Evolutionary conservation across 2,888 invertebrate species (phyloP).

Genomic region (Pilophorus perplexus): DNA sequence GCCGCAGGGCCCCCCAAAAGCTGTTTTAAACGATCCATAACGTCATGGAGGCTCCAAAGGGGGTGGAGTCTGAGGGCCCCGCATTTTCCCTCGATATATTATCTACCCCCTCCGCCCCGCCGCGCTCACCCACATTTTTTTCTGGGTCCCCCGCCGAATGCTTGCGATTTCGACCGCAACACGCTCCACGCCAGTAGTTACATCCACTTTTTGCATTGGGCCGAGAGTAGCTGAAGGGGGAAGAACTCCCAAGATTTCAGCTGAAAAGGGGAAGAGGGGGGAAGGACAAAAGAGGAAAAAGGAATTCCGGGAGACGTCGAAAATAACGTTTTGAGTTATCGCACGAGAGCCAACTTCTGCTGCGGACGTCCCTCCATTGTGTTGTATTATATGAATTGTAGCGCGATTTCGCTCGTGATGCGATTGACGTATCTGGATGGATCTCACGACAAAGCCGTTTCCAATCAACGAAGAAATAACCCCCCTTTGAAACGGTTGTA

Average conservation of each 20-base stretch:
- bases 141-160: too few relatives aligned
- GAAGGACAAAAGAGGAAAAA: conserved; percentile 24
- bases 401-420: conserved; percentile 3
- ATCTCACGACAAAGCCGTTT: too few relatives aligned
- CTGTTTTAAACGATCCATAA: conserved; percentile 31
- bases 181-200: too few relatives aligned
- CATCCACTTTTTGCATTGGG: too few relatives aligned
- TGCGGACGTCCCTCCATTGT: conserved; percentile 19
- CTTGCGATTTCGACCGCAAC: too few relatives aligned
- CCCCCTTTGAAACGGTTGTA: too few relatives aligned
- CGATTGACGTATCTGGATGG: too few relatives aligned
- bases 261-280: neutral
- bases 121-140: neutral
- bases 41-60: neutral
- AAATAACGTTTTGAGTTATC: conserved; percentile 30
- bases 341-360: neutral
- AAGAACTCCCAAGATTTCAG: too few relatives aligned
- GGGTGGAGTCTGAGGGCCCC: neutral
- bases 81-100: conserved; percentile 18
- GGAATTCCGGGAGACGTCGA: conserved; percentile 16
- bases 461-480: too few relatives aligned
- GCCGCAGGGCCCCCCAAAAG: conserved; percentile 5
- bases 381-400: too few relatives aligned
- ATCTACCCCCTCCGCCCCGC: neutral
- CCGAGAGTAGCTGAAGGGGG: too few relatives aligned